Base-by-base conservation (phyloP, 2,888 invertebrate genomes). In the Acleris cristana region DNA sequence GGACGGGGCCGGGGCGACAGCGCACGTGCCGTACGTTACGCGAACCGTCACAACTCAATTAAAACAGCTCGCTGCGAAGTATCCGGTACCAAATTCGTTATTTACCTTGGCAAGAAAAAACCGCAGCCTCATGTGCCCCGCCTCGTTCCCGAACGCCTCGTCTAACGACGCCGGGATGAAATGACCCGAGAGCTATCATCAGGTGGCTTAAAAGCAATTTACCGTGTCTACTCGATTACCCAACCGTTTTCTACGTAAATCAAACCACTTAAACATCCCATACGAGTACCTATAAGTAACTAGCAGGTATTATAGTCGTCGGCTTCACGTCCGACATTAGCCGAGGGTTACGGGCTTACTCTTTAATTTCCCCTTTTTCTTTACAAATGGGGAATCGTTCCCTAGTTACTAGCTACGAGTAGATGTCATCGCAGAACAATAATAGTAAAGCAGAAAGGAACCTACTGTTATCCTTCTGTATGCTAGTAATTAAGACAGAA, bases 301-400 rank as follows among this genome's bases (percentile, higher is more conserved):
- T 69, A 70, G 63, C 64, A 65, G 70, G 66, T 59, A 68, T 64
- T 70, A 69, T 69, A 71, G 72, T 69, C 70, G 67, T 70, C 70
- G 76, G 72, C 70, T 70, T 73, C 74, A 66, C 69, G 75, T 72
- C 78, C 76, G 73, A 79, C 81, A 82, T 84, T 84, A 84, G 79
- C 81, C 78, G 74, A 72, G 77, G 78, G 73, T 74, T 74, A 76
- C 76, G 73, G 74, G 77, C 76, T 76, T 74, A 73, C 77, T 79
- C 77, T 77, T 82, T 82, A 82, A 79, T 78, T 74, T 74, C 76
- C 76, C 76, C 76, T 77, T 83, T 83, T 80, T 78, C 81, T 81
- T 84, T 80, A 81, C 80, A 84, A 82, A 85, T 84, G 81, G 80
- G 82, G 80, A 83, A 84, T 80, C 79, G 81, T 79, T 78, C 79